A percentile compares a stretch with the other conserved stretches of the same genome.
These are phyloP conservation scores for Hippocampus comes DNA, from an alignment of 2,113 vertebrate genomes.

Conservation along the genomic window DNA sequence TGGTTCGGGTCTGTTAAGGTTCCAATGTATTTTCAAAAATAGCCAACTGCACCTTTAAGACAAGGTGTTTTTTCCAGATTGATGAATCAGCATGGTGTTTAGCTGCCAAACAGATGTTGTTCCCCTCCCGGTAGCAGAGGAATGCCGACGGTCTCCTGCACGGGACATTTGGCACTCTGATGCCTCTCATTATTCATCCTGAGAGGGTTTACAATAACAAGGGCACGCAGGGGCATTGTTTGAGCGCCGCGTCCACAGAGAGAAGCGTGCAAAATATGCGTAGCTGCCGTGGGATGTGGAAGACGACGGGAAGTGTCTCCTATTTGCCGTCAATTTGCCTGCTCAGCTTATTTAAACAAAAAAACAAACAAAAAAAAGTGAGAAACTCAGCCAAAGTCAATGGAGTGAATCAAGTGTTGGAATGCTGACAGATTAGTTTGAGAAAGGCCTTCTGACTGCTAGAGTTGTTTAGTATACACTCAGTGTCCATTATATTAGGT, in stretches of 20 bases:
- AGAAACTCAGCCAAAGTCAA: conserved; percentile 34
- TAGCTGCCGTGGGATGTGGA: conserved; percentile 34
- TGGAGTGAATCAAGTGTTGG: conserved; percentile 36
- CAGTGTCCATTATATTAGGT: not conserved
- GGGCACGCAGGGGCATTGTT: conserved; percentile 70
- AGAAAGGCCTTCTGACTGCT: conserved; percentile 31
- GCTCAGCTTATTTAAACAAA: conserved; percentile 11
- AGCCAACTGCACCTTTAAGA: conserved; percentile 62
- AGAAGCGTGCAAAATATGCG: conserved; percentile 60
- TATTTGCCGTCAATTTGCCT: conserved; percentile 34
- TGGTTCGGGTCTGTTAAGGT: no score
- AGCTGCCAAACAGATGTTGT: conserved; percentile 75
- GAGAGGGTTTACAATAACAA: conserved; percentile 73
- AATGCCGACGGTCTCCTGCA: conserved; percentile 69
- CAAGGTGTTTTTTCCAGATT: conserved; percentile 50
- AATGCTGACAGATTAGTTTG: conserved; percentile 26
- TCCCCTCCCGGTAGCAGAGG: conserved; percentile 65
- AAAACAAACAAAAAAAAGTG: conserved; percentile 4
- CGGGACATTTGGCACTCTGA: conserved; percentile 76
- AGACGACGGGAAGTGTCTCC: conserved; percentile 41
- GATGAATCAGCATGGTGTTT: conserved; percentile 69
- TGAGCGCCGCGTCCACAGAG: conserved; percentile 58
- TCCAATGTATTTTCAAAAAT: conserved; percentile 31
- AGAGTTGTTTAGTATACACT: conserved; percentile 11
- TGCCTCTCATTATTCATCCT: conserved; percentile 75